Conservation (phyloP, 1,140 invertebrate genomes). For the Sesamia nonagrioides region DNA sequence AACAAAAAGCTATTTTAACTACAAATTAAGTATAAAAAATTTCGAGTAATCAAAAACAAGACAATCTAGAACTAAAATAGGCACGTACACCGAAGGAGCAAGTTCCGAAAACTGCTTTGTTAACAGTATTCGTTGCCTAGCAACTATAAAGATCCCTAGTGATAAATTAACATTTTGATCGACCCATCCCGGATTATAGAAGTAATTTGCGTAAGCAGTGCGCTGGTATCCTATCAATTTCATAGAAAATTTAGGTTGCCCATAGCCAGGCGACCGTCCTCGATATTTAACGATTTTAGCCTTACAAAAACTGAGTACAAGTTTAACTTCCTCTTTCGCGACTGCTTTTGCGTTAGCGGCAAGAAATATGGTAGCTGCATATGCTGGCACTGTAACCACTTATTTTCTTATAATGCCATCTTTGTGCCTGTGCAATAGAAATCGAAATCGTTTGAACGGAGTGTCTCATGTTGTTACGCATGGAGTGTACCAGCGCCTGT, state of each 20-base stretch:
- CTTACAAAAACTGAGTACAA: too few species aligned
- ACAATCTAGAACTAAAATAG: not conserved
- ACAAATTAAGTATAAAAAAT: not conserved
- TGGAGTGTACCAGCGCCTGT: too few species aligned
- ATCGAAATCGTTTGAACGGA: too few species aligned
- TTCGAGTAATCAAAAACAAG: not conserved
- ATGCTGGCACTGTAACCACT: too few species aligned
- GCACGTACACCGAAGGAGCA: not conserved
- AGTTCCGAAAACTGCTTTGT: conserved; percentile 15
- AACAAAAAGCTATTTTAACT: not conserved
- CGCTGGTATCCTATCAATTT: conserved; percentile 51
- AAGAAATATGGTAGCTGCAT: too few species aligned
- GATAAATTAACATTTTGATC: conserved; percentile 57
- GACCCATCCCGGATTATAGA: conserved; percentile 42
- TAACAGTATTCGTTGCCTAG: conserved; percentile 31
- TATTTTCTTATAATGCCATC: too few species aligned
- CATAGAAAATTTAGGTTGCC: conserved; percentile 50
- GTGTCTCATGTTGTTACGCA: too few species aligned
- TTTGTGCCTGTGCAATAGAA: too few species aligned
- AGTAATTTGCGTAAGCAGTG: conserved; percentile 49
- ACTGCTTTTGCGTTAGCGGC: too few species aligned
- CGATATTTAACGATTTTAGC: too few species aligned
- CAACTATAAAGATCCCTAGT: conserved; percentile 51
- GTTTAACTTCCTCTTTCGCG: too few species aligned
- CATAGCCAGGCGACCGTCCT: not conserved